Base-by-base conservation (phyloP, 2,797 vertebrate species). In the Danio aesculapii region DNA sequence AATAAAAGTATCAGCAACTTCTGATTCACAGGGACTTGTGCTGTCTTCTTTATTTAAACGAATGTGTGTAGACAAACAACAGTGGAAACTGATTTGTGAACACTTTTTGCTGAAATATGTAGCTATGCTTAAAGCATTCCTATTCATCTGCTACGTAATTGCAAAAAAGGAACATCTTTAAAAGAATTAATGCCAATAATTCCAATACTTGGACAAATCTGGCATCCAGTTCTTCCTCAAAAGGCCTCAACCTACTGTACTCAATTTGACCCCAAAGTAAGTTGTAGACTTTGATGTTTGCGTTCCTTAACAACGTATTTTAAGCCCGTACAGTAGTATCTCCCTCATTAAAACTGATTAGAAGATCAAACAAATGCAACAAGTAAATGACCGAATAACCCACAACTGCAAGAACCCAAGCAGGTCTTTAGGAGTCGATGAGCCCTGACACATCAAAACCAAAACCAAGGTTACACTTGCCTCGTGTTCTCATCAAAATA, bases 401-500 rank as follows among this genome's bases (percentile, higher is more conserved):
- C 43, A 14, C 17, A 67, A 10, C 43, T 55, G 30, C 13, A 21
- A 19, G 13, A 39, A 58, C 47, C 39, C 43, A 77, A 49, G 44
- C 1, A 8, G 13, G 6, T 30, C 11, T 63, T 75, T 10, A 6
- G 14, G 10, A 58, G 43, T 47, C 11, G 50, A 8, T 50, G 21
- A 62, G 19, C 8, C 53, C 19, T 68, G 39, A 16, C 6, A 63
- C 16, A 64, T 57, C 17, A 61, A n/a, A 59, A 70, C 10, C 16
- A 21, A 70, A 69, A 61, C 17, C 21, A 61, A 5, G 0, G 2
- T 43, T 53, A 58, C 0, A 6, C 41, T 77, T 61, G 30, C n/a
- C 49, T 44, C 7, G 14, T 57, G 75, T 82, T 68, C 52, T 77
- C 63, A 71, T 76, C 21, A 57, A 43, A 58, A 43, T n/a, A 69